Evolutionary conservation across 1,140 invertebrate genomes (phyloP), one percentile per base, ranked within the genome.

Genomic region (Heliconius hermathena): DNA sequence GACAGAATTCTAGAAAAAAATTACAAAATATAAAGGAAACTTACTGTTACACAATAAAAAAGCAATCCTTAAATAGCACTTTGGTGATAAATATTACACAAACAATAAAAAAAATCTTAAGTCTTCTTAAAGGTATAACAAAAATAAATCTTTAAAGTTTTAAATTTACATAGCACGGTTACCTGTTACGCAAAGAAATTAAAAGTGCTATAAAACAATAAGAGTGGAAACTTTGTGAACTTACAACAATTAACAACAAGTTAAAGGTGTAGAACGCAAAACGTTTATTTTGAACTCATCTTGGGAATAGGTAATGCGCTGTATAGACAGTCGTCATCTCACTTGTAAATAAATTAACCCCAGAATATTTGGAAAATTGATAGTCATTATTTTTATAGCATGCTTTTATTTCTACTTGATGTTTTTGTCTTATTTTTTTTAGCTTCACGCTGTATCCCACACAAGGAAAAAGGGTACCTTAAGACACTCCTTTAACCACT

Each of bases 181-280:
- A 57, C 54, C 54, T 54, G 70, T 72, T 54, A 77, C 70, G 41
- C 76, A 70, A 77, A 77, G 29, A 77, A 77, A 77, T 72, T 77
- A 77, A 57, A 71, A 71, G 76, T 41, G 16, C 16, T 72, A 77
- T 77, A 72, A 71, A 77, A 77, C 76, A 77, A 77, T 77, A 77
- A 73, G 38, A 72, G 22, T 38, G 18, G 49, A 36, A 52, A 77
- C 36, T 49, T 71, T 29, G 22, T 66, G 60, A 73, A 80, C 73
- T 76, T 76, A 73, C 70, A 76, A 76, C 79, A 76, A 80, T 80
- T 80, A 80, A 74, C 66, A 71, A 57, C 73, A 76, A 72, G 49
- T 76, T 80, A 72, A 76, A 80, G 60, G 26, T 66, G 60, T 66
- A 16, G 73, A 36, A 70, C 36, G 26, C 60, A 49, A 66, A 76